Evolutionary conservation across 2,113 vertebrate genomes (phyloP).

Genomic region (Syngnathus floridae): DNA sequence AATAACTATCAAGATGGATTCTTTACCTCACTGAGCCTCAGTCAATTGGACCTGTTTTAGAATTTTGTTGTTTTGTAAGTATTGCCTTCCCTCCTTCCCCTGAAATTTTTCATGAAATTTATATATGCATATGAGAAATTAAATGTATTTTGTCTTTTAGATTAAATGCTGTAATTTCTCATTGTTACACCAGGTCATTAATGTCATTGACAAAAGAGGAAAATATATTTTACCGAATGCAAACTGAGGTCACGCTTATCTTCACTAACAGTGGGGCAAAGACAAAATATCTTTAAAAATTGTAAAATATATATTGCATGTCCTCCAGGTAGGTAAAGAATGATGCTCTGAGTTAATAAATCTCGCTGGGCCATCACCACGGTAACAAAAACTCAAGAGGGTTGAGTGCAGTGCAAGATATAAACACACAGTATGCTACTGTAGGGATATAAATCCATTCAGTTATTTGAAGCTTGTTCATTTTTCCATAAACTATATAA

Average conservation of each 20-base stretch:
- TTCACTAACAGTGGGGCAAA: neutral
- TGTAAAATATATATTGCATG: conserved; percentile 12
- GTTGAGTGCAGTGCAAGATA: conserved; percentile 18
- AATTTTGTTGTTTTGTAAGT: conserved; percentile 37
- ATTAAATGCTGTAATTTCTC: neutral
- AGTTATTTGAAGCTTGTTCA: neutral
- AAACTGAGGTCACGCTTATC: neutral
- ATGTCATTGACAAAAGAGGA: neutral
- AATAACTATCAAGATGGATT: conserved; percentile 3
- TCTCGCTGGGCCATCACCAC: conserved; percentile 56
- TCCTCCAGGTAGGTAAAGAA: conserved; percentile 33
- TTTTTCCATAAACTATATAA: neutral
- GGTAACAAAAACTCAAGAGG: conserved; percentile 54
- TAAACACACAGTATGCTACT: conserved; percentile 8
- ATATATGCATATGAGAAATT: neutral
- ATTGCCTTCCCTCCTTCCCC: neutral
- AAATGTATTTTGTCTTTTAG: neutral
- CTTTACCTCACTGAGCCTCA: conserved; percentile 3
- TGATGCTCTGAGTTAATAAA: conserved; percentile 60
- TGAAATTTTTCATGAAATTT: neutral
- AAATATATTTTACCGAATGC: neutral
- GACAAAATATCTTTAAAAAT: neutral
- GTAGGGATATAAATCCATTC: neutral
- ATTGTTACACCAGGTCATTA: neutral
- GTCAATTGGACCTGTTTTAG: neutral